Conservation (phyloP, 2,888 invertebrate species). For the Drosophila setosimentum region DNA sequence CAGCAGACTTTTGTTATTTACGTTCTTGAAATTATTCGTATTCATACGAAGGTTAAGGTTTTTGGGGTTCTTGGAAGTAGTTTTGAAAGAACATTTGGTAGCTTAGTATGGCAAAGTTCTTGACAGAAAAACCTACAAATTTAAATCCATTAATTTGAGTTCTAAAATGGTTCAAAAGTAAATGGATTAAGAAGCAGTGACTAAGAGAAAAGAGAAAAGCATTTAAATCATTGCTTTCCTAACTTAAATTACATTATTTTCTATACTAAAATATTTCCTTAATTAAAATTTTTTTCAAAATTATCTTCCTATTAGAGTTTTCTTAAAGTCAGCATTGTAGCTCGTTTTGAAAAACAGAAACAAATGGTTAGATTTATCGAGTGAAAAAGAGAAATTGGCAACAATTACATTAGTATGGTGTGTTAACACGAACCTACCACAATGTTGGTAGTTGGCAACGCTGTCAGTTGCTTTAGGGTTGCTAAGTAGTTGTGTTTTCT, state of each 20-base stretch:
- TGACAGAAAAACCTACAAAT: background rate
- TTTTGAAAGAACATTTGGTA: background rate
- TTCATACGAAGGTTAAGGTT: background rate
- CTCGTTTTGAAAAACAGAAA: too few species aligned
- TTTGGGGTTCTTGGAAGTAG: background rate
- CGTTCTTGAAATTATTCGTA: background rate
- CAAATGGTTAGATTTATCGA: background rate
- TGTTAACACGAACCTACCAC: conserved; percentile 35
- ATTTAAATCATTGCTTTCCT: too few species aligned
- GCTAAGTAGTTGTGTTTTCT: conserved; percentile 1
- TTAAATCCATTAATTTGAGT: background rate
- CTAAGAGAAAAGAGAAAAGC: too few species aligned
- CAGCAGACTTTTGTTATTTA: background rate
- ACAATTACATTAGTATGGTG: conserved; percentile 2
- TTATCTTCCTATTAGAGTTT: background rate
- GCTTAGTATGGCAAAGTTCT: background rate
- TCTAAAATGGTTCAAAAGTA: background rate
- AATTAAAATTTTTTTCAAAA: too few species aligned
- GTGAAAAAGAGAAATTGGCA: background rate
- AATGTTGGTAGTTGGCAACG: conserved; percentile 46
- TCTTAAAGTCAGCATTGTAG: background rate
- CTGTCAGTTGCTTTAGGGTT: conserved; percentile 28
- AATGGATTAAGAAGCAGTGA: background rate
- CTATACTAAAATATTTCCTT: too few species aligned
- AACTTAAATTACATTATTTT: too few species aligned